phyloP scores from a whole-genome alignment of 1,140 invertebrate species.

The Drosophila nasuta region DNA sequence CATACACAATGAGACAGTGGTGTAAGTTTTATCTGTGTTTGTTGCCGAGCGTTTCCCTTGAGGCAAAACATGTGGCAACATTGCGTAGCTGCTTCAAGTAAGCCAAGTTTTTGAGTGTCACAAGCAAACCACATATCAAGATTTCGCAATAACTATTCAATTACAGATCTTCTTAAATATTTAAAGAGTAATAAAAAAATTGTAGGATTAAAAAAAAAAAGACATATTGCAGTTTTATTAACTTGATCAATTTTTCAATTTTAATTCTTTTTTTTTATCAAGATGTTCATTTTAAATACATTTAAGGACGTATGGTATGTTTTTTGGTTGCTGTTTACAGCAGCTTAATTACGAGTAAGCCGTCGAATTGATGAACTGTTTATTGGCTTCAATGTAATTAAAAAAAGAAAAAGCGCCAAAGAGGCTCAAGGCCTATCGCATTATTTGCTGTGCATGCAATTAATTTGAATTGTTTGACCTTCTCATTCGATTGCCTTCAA shows the following conservation, averaged over 20 bases:
- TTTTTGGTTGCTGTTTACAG: no score
- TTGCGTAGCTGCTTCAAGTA: conserved; percentile 21
- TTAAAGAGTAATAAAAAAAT: neutral
- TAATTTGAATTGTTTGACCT: conserved; percentile 47
- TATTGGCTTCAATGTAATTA: conserved; percentile 44
- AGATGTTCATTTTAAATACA: no score
- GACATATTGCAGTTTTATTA: neutral
- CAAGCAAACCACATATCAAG: neutral
- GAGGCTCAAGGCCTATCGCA: conserved; percentile 10
- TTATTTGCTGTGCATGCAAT: conserved; percentile 49
- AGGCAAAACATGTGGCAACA: conserved; percentile 52
- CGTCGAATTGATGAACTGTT: conserved; percentile 65
- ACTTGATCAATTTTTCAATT: neutral
- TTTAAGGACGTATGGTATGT: no score
- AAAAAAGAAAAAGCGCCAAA: conserved; percentile 36
- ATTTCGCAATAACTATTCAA: neutral
- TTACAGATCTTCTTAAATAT: no score
- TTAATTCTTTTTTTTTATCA: neutral
- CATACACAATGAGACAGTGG: conserved; percentile 69
- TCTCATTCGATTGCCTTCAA: conserved; percentile 3
- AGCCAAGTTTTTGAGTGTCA: neutral
- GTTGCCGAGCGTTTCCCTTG: neutral
- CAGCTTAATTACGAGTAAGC: conserved; percentile 14
- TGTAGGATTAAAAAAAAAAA: neutral
- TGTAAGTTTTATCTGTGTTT: neutral